These are phyloP conservation scores for Stegana nigrithorax DNA, from an alignment of 2,888 invertebrate species.

Conservation along the genomic window DNA sequence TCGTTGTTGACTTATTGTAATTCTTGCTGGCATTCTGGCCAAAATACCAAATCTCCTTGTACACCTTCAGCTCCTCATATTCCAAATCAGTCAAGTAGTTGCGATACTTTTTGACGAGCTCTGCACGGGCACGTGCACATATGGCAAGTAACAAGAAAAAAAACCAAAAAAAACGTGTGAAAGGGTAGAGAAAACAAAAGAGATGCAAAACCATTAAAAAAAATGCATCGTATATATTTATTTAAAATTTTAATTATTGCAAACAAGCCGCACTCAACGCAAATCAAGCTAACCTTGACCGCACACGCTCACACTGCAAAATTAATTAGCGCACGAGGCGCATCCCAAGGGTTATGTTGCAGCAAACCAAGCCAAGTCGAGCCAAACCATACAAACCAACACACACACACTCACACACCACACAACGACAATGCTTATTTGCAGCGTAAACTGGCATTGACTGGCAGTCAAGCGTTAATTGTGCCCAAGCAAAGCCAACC, in stretches of 20 bases:
- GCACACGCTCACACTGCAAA: slow-evolving; percentile 1
- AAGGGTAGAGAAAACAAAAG: neutral
- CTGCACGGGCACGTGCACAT: too few species aligned
- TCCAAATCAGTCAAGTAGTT: slow-evolving; percentile 90
- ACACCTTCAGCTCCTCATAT: slow-evolving; percentile 88
- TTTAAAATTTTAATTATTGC: neutral
- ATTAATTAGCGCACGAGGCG: slow-evolving; percentile 6
- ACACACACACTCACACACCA: slow-evolving; percentile 13
- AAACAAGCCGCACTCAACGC: neutral
- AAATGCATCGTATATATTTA: neutral
- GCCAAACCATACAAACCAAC: too few species aligned
- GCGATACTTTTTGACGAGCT: slow-evolving; percentile 85
- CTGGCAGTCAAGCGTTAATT: slow-evolving; percentile 45
- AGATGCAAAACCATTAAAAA: neutral
- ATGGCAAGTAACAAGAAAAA: slow-evolving; percentile 5
- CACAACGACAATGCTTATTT: slow-evolving; percentile 38
- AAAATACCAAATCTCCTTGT: slow-evolving; percentile 94
- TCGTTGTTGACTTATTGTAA: slow-evolving; percentile 81
- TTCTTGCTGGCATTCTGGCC: slow-evolving; percentile 88
- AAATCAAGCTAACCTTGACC: slow-evolving; percentile 9
- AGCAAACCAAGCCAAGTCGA: neutral
- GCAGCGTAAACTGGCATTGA: slow-evolving; percentile 37
- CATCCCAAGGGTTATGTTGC: neutral
- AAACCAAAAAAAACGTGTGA: neutral
- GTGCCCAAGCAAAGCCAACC: neutral